Evolutionary conservation across 2,888 invertebrate genomes (phyloP).

Genomic region (Anorthoa munda): DNA sequence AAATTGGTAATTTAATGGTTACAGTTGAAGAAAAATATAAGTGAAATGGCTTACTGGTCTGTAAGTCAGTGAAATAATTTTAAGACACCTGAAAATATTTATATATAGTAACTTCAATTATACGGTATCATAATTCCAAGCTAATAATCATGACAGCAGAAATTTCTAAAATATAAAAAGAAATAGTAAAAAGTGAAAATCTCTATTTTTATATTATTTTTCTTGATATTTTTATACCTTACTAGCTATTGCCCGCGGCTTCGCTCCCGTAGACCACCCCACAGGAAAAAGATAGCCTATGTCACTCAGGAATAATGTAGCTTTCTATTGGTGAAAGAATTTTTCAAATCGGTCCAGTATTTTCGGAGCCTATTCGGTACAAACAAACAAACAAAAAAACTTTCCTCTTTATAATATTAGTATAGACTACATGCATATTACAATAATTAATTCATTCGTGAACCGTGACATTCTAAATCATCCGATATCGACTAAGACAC

Average conservation of each 20-base stretch:
- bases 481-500: slow-evolving; percentile 2
- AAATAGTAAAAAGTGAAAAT: neutral
- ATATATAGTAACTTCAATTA: neutral
- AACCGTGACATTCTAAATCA: neutral
- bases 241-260: no score
- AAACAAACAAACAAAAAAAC: no score
- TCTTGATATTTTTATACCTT: neutral
- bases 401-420: no score
- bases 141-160: neutral
- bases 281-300: no score
- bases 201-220: neutral
- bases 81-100: neutral
- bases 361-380: no score
- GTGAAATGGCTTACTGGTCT: slow-evolving; percentile 27
- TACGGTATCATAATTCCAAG: neutral
- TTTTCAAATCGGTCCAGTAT: no score
- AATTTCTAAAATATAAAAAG: neutral
- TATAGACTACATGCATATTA: neutral
- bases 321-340: no score
- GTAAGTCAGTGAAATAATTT: slow-evolving; percentile 9
- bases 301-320: no score
- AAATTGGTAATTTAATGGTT: slow-evolving; percentile 40
- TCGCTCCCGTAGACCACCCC: no score
- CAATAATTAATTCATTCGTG: neutral
- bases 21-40: slow-evolving; percentile 52